Evolutionary conservation across 2,888 invertebrate genomes (phyloP).

Genomic region (Thereva unica): DNA sequence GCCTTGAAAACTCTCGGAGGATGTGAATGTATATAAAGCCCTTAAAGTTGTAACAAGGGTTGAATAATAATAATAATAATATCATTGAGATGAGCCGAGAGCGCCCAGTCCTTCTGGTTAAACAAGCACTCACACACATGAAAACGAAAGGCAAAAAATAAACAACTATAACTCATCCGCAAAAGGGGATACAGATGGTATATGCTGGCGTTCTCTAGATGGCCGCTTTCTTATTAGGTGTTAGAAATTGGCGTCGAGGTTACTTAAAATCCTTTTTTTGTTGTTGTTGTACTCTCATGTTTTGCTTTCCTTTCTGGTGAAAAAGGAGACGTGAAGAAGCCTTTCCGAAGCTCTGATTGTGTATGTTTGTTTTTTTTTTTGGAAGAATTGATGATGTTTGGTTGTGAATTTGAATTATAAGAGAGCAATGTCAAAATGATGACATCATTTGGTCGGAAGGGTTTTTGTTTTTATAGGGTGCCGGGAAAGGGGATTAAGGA

Average conservation of each 20-base stretch:
- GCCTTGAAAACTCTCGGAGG: constrained; percentile 9
- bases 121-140: neutral
- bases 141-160: constrained; percentile 13
- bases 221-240: constrained; percentile 18
- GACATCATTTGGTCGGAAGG: no score
- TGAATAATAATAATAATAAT: constrained; percentile 25
- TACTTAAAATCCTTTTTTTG: no score
- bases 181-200: constrained; percentile 13
- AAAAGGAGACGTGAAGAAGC: no score
- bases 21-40: constrained; percentile 28
- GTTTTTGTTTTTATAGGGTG: no score
- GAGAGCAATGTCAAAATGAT: no score
- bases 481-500: no score
- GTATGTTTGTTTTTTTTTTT: no score
- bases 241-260: constrained; percentile 1
- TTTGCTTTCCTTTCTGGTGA: no score
- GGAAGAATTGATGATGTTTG: no score
- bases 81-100: constrained; percentile 1
- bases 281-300: no score
- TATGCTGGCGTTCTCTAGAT: neutral
- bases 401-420: no score
- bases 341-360: no score
- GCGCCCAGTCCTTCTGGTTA: neutral
- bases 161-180: constrained; percentile 24
- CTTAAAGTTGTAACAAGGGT: constrained; percentile 24